Base-by-base conservation (phyloP, 1,140 invertebrate genomes). In the Aphaenogaster rudis region DNA sequence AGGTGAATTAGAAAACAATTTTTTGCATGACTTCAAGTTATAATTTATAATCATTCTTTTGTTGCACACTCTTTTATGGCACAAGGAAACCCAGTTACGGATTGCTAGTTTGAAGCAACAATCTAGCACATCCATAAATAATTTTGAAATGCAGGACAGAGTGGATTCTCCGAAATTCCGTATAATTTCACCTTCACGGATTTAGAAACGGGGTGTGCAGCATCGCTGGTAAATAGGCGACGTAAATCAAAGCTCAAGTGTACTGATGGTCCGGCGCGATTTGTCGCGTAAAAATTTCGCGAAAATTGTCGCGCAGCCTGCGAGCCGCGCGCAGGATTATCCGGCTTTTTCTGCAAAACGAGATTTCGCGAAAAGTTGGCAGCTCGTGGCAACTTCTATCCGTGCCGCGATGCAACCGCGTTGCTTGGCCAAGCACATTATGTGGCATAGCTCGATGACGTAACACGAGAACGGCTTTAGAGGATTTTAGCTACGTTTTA, bases 401-500 rank as follows among this genome's bases (percentile, higher is more conserved):
- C 80, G 17, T 39, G 52, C 39, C 67, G 67, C 79, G 13, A 36
- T 59, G 66, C 66, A 80, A 76, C 69, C 42, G 42, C 54, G 80
- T 50, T 76, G 54, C 67, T 74, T 76, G 54, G 69, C 80, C 69
- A 84, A 63, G 45, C 69, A 61, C 42, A 84, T 84, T 84, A 82
- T 76, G 57, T 76, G 54, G 69, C 57, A 28, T 33, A 48, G 80
- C 54, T 59, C 80, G 80, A 84, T 84, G 80, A 84, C 69, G 80
- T 50, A 84, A 84, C 54, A 74, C 13, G 80, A 61, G 80, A 82
- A 82, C 80, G 67, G 80, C 69, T 84, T 84, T 76, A 76, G 69
- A 74, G 80, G 80, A 74, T 84, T 84, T 84, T 76, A 84, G 39
- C 33, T 74, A 42, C 69, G 63, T 84, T 84, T 76, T 84, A 84